phyloP scores from a whole-genome alignment of 1,140 invertebrate genomes.

The Anthonomus grandis region DNA sequence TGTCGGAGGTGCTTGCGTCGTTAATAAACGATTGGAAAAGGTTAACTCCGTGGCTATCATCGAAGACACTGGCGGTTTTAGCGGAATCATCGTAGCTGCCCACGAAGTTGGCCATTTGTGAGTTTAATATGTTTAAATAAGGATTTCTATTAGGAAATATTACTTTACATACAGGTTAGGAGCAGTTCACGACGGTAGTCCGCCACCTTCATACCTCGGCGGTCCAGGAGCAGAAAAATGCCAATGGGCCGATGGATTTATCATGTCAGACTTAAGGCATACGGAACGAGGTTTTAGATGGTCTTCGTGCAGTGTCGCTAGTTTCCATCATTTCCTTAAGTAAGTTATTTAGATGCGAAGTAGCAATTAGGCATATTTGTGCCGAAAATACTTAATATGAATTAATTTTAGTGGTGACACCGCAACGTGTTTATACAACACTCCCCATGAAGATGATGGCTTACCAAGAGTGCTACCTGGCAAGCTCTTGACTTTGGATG shows the following conservation, averaged over 20 bases:
- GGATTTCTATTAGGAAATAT: background rate
- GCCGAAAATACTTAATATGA: background rate
- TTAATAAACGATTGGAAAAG: conserved; percentile 92
- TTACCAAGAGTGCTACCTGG: conserved; percentile 85
- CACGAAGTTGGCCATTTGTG: conserved; percentile 96
- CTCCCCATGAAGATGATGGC: conserved; percentile 88
- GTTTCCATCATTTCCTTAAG: conserved; percentile 95
- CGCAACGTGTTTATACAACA: conserved; percentile 89
- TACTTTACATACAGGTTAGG: conserved; percentile 57
- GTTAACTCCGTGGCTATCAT: conserved; percentile 95
- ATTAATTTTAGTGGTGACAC: conserved; percentile 75
- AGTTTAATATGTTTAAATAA: conserved; percentile 53
- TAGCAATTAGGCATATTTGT: background rate
- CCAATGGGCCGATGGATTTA: conserved; percentile 93
- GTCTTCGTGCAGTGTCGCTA: conserved; percentile 90
- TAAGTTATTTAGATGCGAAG: conserved; percentile 50
- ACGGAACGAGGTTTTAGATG: conserved; percentile 93
- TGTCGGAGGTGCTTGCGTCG: conserved; percentile 92
- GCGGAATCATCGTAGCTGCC: conserved; percentile 92
- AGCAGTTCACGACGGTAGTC: conserved; percentile 92
- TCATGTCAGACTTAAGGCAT: conserved; percentile 92
- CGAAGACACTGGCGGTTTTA: conserved; percentile 93
- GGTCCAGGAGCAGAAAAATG: conserved; percentile 94
- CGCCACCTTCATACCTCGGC: conserved; percentile 88
- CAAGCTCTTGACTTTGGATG: conserved; percentile 83